Conservation (phyloP, 2,888 invertebrate species). For the Rotaria macrura region DNA sequence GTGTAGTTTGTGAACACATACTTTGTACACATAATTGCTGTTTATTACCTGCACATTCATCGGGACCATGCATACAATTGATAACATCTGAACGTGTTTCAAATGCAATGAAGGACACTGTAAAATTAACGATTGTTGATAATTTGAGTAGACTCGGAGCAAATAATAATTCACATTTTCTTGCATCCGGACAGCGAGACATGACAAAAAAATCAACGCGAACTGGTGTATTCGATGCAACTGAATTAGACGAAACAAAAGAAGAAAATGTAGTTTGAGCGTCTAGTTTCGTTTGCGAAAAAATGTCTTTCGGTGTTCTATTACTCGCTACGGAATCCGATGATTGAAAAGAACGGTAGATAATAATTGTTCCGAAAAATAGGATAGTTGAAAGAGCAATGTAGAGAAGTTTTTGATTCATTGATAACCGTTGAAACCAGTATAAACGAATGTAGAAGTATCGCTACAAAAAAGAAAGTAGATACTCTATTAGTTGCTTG, state of each 20-base stretch:
- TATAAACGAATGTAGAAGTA: not conserved
- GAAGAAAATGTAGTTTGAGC: not conserved
- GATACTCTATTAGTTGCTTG: too few species aligned
- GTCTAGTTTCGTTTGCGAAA: too few species aligned
- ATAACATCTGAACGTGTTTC: not conserved
- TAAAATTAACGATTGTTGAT: constrained; percentile 17
- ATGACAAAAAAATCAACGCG: constrained; percentile 13
- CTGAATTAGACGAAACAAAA: not conserved
- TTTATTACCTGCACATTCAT: not conserved
- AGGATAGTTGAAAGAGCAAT: not conserved
- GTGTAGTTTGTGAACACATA: not conserved
- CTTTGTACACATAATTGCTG: constrained; percentile 12
- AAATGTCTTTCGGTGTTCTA: not conserved
- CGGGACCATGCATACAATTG: not conserved
- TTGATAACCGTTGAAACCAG: not conserved
- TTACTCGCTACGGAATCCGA: not conserved
- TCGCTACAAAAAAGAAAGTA: not conserved
- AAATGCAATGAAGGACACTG: not conserved
- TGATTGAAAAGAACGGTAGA: not conserved
- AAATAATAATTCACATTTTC: constrained; percentile 1
- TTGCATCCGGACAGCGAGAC: constrained; percentile 4
- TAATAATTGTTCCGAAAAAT: not conserved
- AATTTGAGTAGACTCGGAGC: not conserved
- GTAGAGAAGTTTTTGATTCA: not conserved
- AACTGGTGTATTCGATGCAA: not conserved